These are phyloP conservation scores for Linyphia triangularis DNA, from an alignment of 2,888 invertebrate genomes.

Conservation along the genomic window DNA sequence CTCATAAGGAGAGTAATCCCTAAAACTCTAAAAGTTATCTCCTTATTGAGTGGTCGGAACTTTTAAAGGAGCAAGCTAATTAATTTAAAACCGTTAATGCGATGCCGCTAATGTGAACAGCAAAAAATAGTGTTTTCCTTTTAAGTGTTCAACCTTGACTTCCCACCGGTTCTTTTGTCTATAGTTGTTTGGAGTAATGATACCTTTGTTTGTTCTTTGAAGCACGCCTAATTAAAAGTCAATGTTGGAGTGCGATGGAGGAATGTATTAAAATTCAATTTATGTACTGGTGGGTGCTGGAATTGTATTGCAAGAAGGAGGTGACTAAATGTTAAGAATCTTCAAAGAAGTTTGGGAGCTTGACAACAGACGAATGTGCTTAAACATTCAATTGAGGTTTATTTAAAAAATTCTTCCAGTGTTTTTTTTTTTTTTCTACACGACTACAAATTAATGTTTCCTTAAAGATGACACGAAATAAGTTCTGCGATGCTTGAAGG, in stretches of 20 bases:
- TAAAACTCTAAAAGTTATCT: conserved; percentile 16
- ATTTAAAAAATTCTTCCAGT: no score
- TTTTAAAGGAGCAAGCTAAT: conserved; percentile 3
- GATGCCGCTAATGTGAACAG: neutral
- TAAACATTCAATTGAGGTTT: no score
- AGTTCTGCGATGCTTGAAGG: no score
- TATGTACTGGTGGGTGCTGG: neutral
- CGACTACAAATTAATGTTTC: no score
- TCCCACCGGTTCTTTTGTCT: neutral
- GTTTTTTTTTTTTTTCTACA: no score
- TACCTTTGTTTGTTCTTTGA: conserved; percentile 18
- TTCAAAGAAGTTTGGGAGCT: neutral
- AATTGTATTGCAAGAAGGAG: neutral
- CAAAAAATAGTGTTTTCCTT: neutral
- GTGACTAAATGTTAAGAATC: neutral
- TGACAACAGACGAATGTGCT: no score
- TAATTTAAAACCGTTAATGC: conserved; percentile 48
- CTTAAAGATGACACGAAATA: no score
- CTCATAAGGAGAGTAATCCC: neutral
- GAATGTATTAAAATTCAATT: neutral
- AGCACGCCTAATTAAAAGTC: conserved; percentile 33
- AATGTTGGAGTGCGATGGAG: neutral
- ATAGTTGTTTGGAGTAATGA: neutral
- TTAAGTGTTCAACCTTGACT: neutral
- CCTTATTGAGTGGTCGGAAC: neutral